phyloP scores from a whole-genome alignment of 2,113 vertebrate genomes.

The Anser brachyrhynchus region DNA sequence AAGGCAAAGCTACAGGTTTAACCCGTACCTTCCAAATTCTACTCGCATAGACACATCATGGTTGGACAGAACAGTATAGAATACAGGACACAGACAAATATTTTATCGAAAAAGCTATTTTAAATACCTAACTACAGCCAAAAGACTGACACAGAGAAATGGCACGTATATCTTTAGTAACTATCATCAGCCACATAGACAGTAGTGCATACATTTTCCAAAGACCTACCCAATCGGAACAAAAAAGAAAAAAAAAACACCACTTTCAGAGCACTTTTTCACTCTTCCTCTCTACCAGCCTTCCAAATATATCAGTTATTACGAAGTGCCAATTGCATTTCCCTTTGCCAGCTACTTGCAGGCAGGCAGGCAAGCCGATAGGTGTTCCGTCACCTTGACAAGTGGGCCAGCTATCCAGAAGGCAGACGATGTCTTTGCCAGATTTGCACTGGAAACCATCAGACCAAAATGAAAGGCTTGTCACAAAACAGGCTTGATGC shows the following conservation, averaged over 20 bases:
- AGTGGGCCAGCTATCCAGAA: conserved; percentile 6
- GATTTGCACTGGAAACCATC: conserved; percentile 26
- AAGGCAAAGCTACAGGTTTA: not conserved
- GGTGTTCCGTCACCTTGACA: conserved; percentile 33
- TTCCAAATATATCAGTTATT: conserved; percentile 12
- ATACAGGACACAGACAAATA: not conserved
- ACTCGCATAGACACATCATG: not conserved
- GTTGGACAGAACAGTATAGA: not conserved
- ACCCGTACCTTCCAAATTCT: not conserved
- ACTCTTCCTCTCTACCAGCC: not conserved
- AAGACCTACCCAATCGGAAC: not conserved
- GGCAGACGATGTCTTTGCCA: conserved; percentile 29
- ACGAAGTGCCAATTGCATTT: conserved; percentile 10
- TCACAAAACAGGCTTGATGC: conserved; percentile 3
- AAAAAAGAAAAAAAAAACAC: not conserved
- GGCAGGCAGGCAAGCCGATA: conserved; percentile 15
- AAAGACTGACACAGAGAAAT: not conserved
- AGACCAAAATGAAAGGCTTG: conserved; percentile 31
- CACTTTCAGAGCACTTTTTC: not conserved
- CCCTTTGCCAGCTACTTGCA: not conserved
- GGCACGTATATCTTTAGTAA: not conserved
- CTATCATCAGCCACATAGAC: not conserved
- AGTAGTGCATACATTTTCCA: not conserved
- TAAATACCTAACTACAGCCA: not conserved
- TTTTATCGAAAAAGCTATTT: not conserved